Evolutionary conservation across 2,888 invertebrate genomes (phyloP).

Genomic region (Phalera bucephala): DNA sequence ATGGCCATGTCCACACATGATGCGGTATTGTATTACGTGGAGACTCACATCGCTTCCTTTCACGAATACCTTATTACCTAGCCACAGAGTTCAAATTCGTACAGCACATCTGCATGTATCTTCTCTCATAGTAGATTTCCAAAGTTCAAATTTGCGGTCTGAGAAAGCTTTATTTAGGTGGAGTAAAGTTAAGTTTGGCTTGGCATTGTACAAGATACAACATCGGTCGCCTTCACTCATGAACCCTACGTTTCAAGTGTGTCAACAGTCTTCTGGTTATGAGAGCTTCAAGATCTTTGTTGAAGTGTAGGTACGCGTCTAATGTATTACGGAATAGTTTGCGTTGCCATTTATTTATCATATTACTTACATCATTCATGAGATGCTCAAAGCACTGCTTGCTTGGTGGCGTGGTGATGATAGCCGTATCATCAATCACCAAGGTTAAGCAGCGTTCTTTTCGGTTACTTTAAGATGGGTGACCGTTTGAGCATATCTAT

Average conservation of each 20-base stretch:
- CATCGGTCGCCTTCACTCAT: slow-evolving; percentile 7
- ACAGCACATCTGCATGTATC: background rate
- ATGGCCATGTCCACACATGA: slow-evolving; percentile 45
- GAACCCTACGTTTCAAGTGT: slow-evolving; percentile 22
- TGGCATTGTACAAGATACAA: background rate
- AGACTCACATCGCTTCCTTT: slow-evolving; percentile 6
- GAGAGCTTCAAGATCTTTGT: slow-evolving; percentile 23
- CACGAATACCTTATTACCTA: background rate
- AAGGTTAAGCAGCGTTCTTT: too few species aligned
- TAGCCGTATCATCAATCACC: too few species aligned
- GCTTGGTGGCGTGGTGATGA: too few species aligned
- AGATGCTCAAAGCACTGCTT: too few species aligned
- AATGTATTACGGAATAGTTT: slow-evolving; percentile 21
- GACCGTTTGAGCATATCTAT: too few species aligned
- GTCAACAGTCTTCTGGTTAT: slow-evolving; percentile 27
- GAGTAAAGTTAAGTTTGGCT: slow-evolving; percentile 12
- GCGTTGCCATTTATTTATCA: too few species aligned
- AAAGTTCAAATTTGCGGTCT: slow-evolving; percentile 4
- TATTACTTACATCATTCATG: too few species aligned
- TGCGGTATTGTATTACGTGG: slow-evolving; percentile 29
- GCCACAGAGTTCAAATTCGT: slow-evolving; percentile 16
- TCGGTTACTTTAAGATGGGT: too few species aligned
- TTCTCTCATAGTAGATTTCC: slow-evolving; percentile 7
- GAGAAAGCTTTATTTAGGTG: slow-evolving; percentile 2
- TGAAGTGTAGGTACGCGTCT: slow-evolving; percentile 14